Base-by-base conservation (phyloP, 2,888 invertebrate species). In the Drosophila mimica region DNA sequence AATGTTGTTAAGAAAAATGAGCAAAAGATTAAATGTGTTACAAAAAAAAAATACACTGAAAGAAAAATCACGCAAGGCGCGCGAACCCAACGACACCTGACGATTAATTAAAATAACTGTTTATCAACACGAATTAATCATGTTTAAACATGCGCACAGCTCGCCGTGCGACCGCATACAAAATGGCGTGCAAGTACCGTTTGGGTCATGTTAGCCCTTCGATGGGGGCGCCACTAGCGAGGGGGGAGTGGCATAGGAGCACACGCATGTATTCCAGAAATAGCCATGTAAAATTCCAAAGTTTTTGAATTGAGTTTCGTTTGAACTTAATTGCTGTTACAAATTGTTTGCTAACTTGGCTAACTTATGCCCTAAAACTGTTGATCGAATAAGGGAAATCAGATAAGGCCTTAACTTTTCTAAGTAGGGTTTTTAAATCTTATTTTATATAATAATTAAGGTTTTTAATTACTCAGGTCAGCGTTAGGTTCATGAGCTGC, bases 61-160 rank as follows among this genome's bases (percentile, higher is more conserved):
- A 17, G 5, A 25, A 57, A 59, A 20, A 65, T 66, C 68, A 68
- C 53, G 65, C 59, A 40, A 53, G 46, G 4, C 34, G 59, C 59
- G 72, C 70, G 70, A 56, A 59, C 71, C 63, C 75, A 83, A 83
- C 90, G 85, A 89, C 87, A 90, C 87, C 86, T 88, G 82, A 81
- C 91, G 90, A 91, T 91, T 91, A 91, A 91, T 91, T 91, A 83
- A 83, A 84, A 87, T 87, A 87, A 84, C 82, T 85, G 80, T 87
- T 88, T 88, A 88, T 88, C 88, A 88, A 87, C 88, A 76, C 88
- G 60, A 85, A 88, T 88, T 88, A 88, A 88, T 88, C 88, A 89
- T 79, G 76, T 72, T 72, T 73, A 74, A 88, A 89, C 89, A 88
- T 83, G 87, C 81, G 51, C 64, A 30, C 57, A 53, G 66, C 73